Evolutionary conservation across 2,797 vertebrate species (phyloP), one percentile per base, ranked within the genome.

Genomic region (Galagoides demidoff): DNA sequence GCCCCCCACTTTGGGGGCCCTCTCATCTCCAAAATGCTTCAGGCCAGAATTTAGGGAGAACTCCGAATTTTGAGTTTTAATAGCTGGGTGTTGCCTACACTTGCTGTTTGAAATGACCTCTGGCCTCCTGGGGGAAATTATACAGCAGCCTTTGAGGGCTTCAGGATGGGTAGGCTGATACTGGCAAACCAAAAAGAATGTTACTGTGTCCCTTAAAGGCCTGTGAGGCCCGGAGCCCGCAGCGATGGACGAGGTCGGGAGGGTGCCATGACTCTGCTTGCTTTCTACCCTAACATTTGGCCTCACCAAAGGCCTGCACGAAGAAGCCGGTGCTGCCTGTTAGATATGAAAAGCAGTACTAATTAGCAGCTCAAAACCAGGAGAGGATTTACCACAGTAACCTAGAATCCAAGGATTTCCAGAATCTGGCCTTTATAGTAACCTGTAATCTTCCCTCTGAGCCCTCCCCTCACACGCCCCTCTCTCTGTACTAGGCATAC

Each of bases 41-140:
- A 66, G 85, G 81, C 57, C 55, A 34, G 55, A 92, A 85, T 89
- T 89, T 82, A 89, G 78, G 31, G 55, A 94, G 77, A 85, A 89
- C 73, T 89, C 91, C 95, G 90, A 96, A 95, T 68, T 94, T 64
- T 90, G 81, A 92, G 83, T 90, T 95, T 61, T 92, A 92, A 96
- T 84, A 70, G 37, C 82, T 85, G 95, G 96, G 94, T 92, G 96
- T 95, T 87, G 84, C 84, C 94, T 95, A 27, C 19, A 34, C 90
- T 93, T 68, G 66, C 76, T 93, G 5, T 82, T 92, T 43, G 93
- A 73, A 96, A 85, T 76, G 92, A 92, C 89, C 94, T 83, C 89
- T 88, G 90, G 95, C 55, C 81, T 85, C 66, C 86, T 59, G 34
- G 49, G 39, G 59, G 34, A 83, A 96, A 97, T 97, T 96, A 83